A percentile compares a stretch with the other conserved stretches of the same genome.
Conservation (phyloP, 1,140 invertebrate genomes). For the Drosophila guanche region DNA sequence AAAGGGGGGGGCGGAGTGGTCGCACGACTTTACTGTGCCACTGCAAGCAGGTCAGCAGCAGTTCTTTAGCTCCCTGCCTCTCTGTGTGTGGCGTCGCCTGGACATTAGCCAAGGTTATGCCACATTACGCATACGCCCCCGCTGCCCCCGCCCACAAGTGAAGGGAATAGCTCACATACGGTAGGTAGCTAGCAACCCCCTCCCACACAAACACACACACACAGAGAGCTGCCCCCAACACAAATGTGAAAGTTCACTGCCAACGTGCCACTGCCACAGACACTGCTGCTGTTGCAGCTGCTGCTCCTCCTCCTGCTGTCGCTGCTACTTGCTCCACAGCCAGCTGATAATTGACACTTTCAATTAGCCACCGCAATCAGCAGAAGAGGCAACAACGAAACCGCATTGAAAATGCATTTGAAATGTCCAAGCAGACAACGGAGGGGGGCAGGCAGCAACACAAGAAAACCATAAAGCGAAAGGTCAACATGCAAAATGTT, state of each 20-base stretch:
- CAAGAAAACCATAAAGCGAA: slow-evolving; percentile 32
- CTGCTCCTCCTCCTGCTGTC: too few species aligned
- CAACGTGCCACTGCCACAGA: slow-evolving; percentile 13
- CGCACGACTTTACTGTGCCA: too few species aligned
- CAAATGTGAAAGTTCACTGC: slow-evolving; percentile 72
- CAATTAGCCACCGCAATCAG: slow-evolving; percentile 61
- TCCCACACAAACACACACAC: too few species aligned
- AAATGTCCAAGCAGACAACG: slow-evolving; percentile 8
- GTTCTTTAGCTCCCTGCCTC: slow-evolving; percentile 12
- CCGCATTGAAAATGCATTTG: slow-evolving; percentile 35
- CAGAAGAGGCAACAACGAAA: slow-evolving; percentile 13
- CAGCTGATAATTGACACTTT: slow-evolving; percentile 61
- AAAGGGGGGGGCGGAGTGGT: background rate
- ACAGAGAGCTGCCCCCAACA: background rate
- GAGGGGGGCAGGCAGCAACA: slow-evolving; percentile 8
- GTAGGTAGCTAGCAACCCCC: background rate
- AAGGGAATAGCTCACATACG: slow-evolving; percentile 14
- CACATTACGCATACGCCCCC: slow-evolving; percentile 69
- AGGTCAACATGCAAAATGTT: slow-evolving; percentile 53
- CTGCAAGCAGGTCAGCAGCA: slow-evolving; percentile 1
- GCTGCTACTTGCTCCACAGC: too few species aligned
- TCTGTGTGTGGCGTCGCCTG: background rate
- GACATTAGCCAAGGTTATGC: slow-evolving; percentile 60
- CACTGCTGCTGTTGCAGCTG: too few species aligned
- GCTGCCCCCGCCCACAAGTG: slow-evolving; percentile 9